A percentile compares a stretch with the other conserved stretches of the same genome.
phyloP scores from a whole-genome alignment of 2,888 invertebrate species.

The Cybosia mesomella region DNA sequence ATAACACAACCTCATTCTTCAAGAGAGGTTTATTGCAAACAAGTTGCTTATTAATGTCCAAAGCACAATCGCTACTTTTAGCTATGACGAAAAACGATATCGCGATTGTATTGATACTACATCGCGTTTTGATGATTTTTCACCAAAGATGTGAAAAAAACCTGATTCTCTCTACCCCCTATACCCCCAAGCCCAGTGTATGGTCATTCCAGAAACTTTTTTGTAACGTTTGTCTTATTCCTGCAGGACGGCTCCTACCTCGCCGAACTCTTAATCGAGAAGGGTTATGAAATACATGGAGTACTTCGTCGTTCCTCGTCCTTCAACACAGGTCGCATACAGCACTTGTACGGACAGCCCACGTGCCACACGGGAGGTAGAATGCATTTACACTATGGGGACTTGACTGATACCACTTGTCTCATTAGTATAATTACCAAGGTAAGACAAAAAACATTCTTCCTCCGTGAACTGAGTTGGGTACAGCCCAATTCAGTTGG shows the following conservation, averaged over 20 bases:
- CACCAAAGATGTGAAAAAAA: too few relatives aligned
- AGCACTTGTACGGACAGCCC: constrained; percentile 97
- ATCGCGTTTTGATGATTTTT: too few relatives aligned
- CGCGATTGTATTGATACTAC: too few relatives aligned
- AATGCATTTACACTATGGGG: constrained; percentile 99
- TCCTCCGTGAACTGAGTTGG: too few relatives aligned
- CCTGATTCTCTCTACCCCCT: too few relatives aligned
- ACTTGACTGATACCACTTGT: constrained; percentile 99
- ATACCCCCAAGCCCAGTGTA: too few relatives aligned
- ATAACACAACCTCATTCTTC: not conserved
- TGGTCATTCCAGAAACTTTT: not conserved
- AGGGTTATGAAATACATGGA: constrained; percentile 98
- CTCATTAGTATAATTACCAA: constrained; percentile 81
- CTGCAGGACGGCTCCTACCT: constrained; percentile 98
- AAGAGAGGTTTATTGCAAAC: not conserved
- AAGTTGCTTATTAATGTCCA: not conserved
- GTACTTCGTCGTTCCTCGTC: constrained; percentile 97
- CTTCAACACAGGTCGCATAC: constrained; percentile 98
- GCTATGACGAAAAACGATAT: too few relatives aligned
- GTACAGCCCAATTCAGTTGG: too few relatives aligned
- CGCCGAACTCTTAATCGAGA: constrained; percentile 96
- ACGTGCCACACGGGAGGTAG: constrained; percentile 94
- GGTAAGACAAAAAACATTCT: constrained; percentile 55
- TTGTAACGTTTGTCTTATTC: not conserved
- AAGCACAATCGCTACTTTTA: not conserved